Percentiles rank a stretch among this genome's conserved stretches.
Conservation (phyloP, 1,140 invertebrate genomes). For the Heliconius hermathena region DNA sequence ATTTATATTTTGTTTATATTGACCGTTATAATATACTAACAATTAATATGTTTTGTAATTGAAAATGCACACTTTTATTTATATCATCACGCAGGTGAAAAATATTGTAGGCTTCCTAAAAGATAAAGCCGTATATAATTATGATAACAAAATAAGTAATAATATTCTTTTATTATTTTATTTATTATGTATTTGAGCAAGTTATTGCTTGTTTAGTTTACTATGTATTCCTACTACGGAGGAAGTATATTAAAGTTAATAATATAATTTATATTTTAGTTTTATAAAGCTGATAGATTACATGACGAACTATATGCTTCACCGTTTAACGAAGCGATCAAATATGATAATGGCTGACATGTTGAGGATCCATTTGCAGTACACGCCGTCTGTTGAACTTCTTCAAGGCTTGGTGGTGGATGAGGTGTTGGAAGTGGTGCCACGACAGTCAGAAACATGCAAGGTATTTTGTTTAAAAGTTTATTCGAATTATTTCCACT, state of each 20-base stretch:
- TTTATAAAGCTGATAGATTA: constrained; percentile 90
- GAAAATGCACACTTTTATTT: too few relatives aligned
- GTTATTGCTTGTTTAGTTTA: not conserved
- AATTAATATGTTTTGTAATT: too few relatives aligned
- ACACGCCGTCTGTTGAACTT: constrained; percentile 52
- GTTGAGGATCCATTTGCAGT: constrained; percentile 81
- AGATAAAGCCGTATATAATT: too few relatives aligned
- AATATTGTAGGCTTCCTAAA: too few relatives aligned
- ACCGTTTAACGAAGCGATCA: constrained; percentile 85
- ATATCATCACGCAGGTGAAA: too few relatives aligned
- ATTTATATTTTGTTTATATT: too few relatives aligned
- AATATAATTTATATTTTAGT: constrained; percentile 70
- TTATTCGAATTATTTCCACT: too few relatives aligned
- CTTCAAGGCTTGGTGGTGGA: constrained; percentile 54
- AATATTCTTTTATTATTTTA: too few relatives aligned
- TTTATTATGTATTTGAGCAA: too few relatives aligned
- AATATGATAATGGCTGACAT: constrained; percentile 83
- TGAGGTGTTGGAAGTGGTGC: constrained; percentile 81
- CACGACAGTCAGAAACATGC: constrained; percentile 69
- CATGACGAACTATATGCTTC: constrained; percentile 86
- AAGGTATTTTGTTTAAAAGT: constrained; percentile 47
- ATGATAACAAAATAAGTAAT: too few relatives aligned
- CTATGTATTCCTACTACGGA: too few relatives aligned
- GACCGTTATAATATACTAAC: too few relatives aligned
- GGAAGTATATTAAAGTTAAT: not conserved